Percentiles rank a stretch among this genome's conserved stretches.
phyloP scores from a whole-genome alignment of 2,797 vertebrate genomes.

The Lates japonicus region DNA sequence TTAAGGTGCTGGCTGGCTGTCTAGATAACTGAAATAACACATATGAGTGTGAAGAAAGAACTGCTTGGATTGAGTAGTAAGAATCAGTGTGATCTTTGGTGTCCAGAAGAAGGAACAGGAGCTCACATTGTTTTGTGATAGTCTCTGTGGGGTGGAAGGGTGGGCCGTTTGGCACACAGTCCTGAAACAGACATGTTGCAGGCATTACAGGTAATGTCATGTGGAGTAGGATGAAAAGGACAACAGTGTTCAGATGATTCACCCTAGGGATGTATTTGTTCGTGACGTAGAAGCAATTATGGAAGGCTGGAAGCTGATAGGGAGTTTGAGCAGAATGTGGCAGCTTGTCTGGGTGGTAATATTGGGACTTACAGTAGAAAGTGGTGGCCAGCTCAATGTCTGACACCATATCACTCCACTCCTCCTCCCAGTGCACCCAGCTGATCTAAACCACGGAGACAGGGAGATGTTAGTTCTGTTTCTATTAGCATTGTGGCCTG shows the following conservation, averaged over 20 bases:
- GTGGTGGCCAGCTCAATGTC: slow-evolving; percentile 96
- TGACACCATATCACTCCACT: slow-evolving; percentile 86
- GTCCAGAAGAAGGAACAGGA: slow-evolving; percentile 98
- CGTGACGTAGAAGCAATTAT: slow-evolving; percentile 99
- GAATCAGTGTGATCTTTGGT: slow-evolving; percentile 98
- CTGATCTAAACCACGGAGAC: slow-evolving; percentile 85
- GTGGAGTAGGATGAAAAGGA: neutral
- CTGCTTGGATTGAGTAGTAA: slow-evolving; percentile 90
- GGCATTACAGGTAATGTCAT: fast-evolving
- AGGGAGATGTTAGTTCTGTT: neutral
- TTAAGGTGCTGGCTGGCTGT: neutral
- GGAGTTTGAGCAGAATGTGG: slow-evolving; percentile 94
- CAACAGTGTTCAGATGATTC: slow-evolving; percentile 19
- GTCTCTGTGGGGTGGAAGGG: slow-evolving; percentile 98
- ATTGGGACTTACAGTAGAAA: slow-evolving; percentile 98
- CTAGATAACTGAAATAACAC: neutral
- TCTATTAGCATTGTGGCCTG: neutral
- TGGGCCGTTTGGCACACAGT: slow-evolving; percentile 93
- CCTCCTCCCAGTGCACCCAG: slow-evolving; percentile 89
- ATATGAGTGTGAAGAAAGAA: neutral
- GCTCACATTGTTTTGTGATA: slow-evolving; percentile 99
- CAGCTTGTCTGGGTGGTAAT: slow-evolving; percentile 92
- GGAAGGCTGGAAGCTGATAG: slow-evolving; percentile 91
- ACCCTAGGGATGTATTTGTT: slow-evolving; percentile 99
- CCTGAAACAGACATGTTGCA: slow-evolving; percentile 76